Percentiles rank a stretch among this genome's conserved stretches.
Evolutionary conservation across 2,888 invertebrate genomes (phyloP).

Genomic region (Nebria salina): DNA sequence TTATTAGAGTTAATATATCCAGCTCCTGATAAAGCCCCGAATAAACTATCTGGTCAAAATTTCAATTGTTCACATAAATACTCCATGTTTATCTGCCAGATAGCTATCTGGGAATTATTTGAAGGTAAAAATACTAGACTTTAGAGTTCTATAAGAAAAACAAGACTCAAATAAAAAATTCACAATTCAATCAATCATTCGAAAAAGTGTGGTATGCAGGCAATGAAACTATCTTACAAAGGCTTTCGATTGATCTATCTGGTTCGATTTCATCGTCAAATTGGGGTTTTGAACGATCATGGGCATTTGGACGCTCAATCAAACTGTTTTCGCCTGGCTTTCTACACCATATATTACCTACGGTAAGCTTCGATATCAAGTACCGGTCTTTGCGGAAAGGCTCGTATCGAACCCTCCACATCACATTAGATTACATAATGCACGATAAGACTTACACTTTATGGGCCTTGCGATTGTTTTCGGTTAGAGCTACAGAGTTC

Average conservation of each 20-base stretch:
- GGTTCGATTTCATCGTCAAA: conserved; percentile 40
- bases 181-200: too few relatives aligned
- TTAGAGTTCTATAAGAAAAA: too few relatives aligned
- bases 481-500: conserved; percentile 48
- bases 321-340: neutral
- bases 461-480: conserved; percentile 57
- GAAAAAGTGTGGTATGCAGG: neutral
- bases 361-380: conserved; percentile 5
- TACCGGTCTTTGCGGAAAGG: conserved; percentile 31
- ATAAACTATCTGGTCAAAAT: too few relatives aligned
- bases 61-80: too few relatives aligned
- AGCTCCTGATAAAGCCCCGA: too few relatives aligned
- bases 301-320: neutral
- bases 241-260: conserved; percentile 29
- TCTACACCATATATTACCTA: neutral
- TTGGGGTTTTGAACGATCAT: conserved; percentile 14
- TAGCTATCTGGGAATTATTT: too few relatives aligned
- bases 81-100: too few relatives aligned
- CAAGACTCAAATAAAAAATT: too few relatives aligned
- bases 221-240: conserved; percentile 6
- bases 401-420: conserved; percentile 54
- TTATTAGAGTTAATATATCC: too few relatives aligned
- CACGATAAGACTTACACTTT: conserved; percentile 57
- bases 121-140: too few relatives aligned
- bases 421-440: conserved; percentile 58